phyloP scores from a whole-genome alignment of 2,888 invertebrate species.

The Microctonus hyperodae region DNA sequence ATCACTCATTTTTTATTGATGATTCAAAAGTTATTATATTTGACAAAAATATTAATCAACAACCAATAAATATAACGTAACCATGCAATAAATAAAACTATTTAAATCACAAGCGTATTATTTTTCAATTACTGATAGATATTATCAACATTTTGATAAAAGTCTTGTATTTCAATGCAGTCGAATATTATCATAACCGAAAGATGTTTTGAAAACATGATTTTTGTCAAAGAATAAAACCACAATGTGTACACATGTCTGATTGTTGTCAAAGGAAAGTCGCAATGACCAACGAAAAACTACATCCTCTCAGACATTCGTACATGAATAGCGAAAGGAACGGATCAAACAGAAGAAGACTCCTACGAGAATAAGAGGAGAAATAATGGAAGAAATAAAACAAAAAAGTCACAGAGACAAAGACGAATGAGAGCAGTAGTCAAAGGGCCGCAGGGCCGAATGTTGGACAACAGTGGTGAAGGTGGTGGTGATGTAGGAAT shows the following conservation, averaged over 20 bases:
- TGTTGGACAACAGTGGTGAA: conserved; percentile 31
- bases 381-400: conserved; percentile 26
- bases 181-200: too few species aligned
- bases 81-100: too few species aligned
- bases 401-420: conserved; percentile 26
- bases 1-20: too few species aligned
- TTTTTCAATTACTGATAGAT: too few species aligned
- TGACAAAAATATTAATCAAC: too few species aligned
- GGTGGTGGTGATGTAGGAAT: conserved; percentile 22
- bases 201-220: too few species aligned
- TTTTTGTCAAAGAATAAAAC: neutral
- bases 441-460: conserved; percentile 28
- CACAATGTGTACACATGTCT: conserved; percentile 19
- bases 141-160: too few species aligned
- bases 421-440: conserved; percentile 20
- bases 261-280: conserved; percentile 21
- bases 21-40: too few species aligned
- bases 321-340: conserved; percentile 24
- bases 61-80: too few species aligned
- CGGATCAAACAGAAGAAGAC: conserved; percentile 7
- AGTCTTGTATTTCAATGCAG: too few species aligned
- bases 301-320: conserved; percentile 29
- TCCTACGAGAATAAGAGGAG: conserved; percentile 7
- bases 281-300: conserved; percentile 19
- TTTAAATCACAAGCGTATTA: too few species aligned